Evolutionary conservation across 2,113 vertebrate genomes (phyloP).

Genomic region (Phasianus colchicus): DNA sequence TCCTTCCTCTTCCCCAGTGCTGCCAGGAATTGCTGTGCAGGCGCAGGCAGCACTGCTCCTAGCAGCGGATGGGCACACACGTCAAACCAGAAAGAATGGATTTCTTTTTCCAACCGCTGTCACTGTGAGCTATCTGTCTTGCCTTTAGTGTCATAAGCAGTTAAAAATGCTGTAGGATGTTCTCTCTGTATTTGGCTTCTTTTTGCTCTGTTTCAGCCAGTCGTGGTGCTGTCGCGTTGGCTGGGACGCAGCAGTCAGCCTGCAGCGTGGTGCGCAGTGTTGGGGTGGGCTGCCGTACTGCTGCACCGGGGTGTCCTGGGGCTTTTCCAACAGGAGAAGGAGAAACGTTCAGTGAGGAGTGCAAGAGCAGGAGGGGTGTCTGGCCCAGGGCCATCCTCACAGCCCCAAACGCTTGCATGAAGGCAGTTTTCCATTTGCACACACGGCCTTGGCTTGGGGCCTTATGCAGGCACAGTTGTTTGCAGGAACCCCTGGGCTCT

Average conservation of each 20-base stretch:
- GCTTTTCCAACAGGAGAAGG: too few species aligned
- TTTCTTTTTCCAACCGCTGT: neutral
- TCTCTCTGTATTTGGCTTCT: neutral
- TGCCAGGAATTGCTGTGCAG: too few species aligned
- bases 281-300: neutral
- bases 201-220: neutral
- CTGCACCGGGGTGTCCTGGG: neutral
- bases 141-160: neutral
- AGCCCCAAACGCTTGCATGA: neutral
- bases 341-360: too few species aligned
- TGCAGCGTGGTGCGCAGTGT: rapidly evolving
- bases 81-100: neutral
- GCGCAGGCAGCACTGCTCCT: too few species aligned
- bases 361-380: too few species aligned
- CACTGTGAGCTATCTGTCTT: neutral
- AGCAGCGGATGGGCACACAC: too few species aligned
- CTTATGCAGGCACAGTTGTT: rapidly evolving
- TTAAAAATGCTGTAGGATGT: neutral
- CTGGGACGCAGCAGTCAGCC: neutral
- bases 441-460: rapidly evolving
- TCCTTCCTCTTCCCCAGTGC: too few species aligned
- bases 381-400: neutral
- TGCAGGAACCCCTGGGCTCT: neutral
- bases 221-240: neutral
- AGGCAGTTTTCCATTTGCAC: rapidly evolving